Evolutionary conservation across 2,113 vertebrate species (phyloP).

Genomic region (Thalassoma bifasciatum): DNA sequence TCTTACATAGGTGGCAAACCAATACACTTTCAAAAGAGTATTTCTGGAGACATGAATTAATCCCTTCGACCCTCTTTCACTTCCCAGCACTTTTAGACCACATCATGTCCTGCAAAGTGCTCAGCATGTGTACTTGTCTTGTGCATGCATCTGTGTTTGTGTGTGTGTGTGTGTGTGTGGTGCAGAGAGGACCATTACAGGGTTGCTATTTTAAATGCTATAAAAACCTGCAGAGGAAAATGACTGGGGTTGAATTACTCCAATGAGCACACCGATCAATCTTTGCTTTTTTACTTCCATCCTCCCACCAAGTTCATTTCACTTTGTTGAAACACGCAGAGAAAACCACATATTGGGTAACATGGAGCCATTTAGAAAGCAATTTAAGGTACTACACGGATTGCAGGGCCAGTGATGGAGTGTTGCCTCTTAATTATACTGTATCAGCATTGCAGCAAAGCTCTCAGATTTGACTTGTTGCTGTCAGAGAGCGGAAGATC

Average conservation of each 20-base stretch:
- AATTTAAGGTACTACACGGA: conserved; percentile 80
- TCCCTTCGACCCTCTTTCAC: conserved; percentile 79
- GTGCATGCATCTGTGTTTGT: background rate
- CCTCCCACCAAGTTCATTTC: conserved; percentile 75
- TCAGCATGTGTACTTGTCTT: conserved; percentile 34
- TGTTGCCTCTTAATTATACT: conserved; percentile 81
- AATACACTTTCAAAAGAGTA: conserved; percentile 70
- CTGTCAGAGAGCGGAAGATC: conserved; percentile 43
- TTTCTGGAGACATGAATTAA: conserved; percentile 75
- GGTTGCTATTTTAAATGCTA: conserved; percentile 83
- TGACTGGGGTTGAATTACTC: conserved; percentile 79
- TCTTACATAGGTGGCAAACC: conserved; percentile 67
- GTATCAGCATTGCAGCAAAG: conserved; percentile 75
- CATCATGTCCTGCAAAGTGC: conserved; percentile 81
- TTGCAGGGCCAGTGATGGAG: conserved; percentile 73
- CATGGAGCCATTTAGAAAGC: conserved; percentile 82
- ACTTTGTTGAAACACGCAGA: conserved; percentile 78
- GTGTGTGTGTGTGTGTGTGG: conserved; percentile 40
- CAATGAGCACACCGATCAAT: conserved; percentile 81
- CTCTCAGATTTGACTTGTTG: conserved; percentile 65
- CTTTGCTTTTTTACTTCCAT: conserved; percentile 75
- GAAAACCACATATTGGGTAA: conserved; percentile 85
- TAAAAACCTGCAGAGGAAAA: conserved; percentile 78
- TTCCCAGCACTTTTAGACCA: conserved; percentile 80
- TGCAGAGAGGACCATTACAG: conserved; percentile 65